Evolutionary conservation across 2,888 invertebrate species (phyloP), one percentile per base, ranked within the genome.

Genomic region (Molorchus minor): DNA sequence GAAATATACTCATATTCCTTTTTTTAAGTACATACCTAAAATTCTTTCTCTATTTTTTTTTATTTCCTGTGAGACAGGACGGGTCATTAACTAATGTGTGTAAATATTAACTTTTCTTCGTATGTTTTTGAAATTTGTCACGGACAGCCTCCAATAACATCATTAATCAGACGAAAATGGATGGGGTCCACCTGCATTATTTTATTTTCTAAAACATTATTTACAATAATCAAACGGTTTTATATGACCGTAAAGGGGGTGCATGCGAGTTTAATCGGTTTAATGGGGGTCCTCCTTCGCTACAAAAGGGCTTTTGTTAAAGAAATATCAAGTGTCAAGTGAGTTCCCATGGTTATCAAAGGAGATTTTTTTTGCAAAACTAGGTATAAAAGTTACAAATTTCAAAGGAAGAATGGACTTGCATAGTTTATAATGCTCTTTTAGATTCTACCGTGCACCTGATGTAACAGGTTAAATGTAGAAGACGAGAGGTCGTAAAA

Each of bases 371-470:
- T 75, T 73, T 68, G 74, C 72, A 70, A 76, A 74, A 77, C 72
- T 76, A 74, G 76, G 77, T 74, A 77, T 75, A 77, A 77, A 77
- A 78, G 77, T 78, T 77, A 78, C 77, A 76, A 75, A 75, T 76
- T 76, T 77, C 75, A 73, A 72, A 64, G 63, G 71, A 69, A 70
- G 73, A 74, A 76, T 73, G 69, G 69, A 58, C 67, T 71, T 68
- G 70, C 70, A 70, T 65, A 64, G 62, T 68, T 60, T 67, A 62
- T 66, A 66, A 65, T 67, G 65, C 57, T 64, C 65, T 69, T 71
- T 71, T 67, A 30, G 55, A 58, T 36, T 62, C 65, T 65, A 54
- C 40, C 55, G 63, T 66, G 69, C 73, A 74, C 73, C 73, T 75
- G 74, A 74, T 69, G 67, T 68, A 64, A 60, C 52, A 52, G 52